phyloP scores from a whole-genome alignment of 1,140 invertebrate species.

The Hylaeus volcanicus region DNA sequence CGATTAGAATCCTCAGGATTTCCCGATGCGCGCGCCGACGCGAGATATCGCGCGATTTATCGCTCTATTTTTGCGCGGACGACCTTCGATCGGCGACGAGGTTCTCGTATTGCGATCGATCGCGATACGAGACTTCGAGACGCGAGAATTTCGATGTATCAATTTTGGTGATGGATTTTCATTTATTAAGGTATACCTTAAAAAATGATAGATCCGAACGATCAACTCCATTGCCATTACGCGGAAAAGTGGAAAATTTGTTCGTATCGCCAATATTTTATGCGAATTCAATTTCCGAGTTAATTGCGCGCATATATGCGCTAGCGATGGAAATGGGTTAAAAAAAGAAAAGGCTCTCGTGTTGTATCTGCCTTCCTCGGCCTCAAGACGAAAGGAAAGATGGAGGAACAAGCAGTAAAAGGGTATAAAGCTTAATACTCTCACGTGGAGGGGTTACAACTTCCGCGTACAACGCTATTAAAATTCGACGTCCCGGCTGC shows the following conservation, averaged over 20 bases:
- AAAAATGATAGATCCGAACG: too few relatives aligned
- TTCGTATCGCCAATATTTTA: too few relatives aligned
- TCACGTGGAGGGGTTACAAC: slow-evolving; percentile 12
- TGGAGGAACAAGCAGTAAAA: not conserved
- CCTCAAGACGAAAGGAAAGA: not conserved
- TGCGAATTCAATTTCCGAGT: too few relatives aligned
- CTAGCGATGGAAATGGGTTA: too few relatives aligned
- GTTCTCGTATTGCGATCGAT: slow-evolving; percentile 31
- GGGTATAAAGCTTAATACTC: not conserved
- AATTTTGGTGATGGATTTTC: too few relatives aligned
- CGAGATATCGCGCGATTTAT: slow-evolving; percentile 56
- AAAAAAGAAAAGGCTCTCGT: not conserved
- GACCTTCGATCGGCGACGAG: slow-evolving; percentile 31
- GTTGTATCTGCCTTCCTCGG: not conserved
- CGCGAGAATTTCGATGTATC: not conserved
- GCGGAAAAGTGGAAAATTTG: too few relatives aligned
- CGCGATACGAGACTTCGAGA: not conserved
- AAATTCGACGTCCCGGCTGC: not conserved
- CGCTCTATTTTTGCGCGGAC: slow-evolving; percentile 49
- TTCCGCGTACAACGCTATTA: slow-evolving; percentile 5
- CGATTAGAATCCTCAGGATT: slow-evolving; percentile 46
- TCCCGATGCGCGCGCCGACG: slow-evolving; percentile 1
- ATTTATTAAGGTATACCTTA: too few relatives aligned
- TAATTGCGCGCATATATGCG: too few relatives aligned
- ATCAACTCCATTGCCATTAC: too few relatives aligned